Percentiles rank a stretch among this genome's conserved stretches.
These are phyloP conservation scores for Eucriotettix oculatus DNA, from an alignment of 2,888 invertebrate species.

Conservation along the genomic window DNA sequence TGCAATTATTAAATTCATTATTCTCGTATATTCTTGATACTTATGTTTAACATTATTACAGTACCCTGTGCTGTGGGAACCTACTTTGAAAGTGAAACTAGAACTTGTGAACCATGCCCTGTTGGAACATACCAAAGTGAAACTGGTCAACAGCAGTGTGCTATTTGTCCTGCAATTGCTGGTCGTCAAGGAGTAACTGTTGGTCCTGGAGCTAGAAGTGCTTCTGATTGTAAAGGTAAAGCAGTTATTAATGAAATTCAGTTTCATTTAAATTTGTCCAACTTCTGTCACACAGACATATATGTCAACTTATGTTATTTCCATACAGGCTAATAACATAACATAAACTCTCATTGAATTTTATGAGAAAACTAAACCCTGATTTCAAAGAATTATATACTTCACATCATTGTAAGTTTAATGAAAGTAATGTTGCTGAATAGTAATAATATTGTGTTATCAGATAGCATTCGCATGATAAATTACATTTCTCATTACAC, in stretches of 20 bases:
- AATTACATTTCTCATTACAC: too few species aligned
- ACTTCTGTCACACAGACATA: neutral
- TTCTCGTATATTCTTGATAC: neutral
- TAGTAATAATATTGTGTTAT: too few species aligned
- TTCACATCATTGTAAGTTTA: too few species aligned
- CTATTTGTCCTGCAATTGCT: conserved; percentile 74
- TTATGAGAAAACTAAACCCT: neutral
- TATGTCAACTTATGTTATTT: too few species aligned
- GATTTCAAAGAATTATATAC: too few species aligned
- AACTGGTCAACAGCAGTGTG: conserved; percentile 76
- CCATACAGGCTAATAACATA: too few species aligned
- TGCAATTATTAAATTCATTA: neutral
- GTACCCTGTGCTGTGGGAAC: conserved; percentile 87
- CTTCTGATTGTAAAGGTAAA: conserved; percentile 73
- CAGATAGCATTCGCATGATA: too few species aligned
- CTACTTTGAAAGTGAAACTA: conserved; percentile 58
- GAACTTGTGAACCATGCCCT: conserved; percentile 68
- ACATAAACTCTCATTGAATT: neutral
- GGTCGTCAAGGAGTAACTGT: conserved; percentile 82
- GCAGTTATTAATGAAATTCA: neutral
- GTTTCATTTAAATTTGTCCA: neutral
- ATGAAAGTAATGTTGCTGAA: too few species aligned
- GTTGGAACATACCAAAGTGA: conserved; percentile 88
- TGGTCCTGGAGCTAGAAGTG: conserved; percentile 70
- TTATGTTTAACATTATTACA: conserved; percentile 22